Evolutionary conservation across 2,797 vertebrate genomes (phyloP).

Genomic region (Okamejei kenojei): DNA sequence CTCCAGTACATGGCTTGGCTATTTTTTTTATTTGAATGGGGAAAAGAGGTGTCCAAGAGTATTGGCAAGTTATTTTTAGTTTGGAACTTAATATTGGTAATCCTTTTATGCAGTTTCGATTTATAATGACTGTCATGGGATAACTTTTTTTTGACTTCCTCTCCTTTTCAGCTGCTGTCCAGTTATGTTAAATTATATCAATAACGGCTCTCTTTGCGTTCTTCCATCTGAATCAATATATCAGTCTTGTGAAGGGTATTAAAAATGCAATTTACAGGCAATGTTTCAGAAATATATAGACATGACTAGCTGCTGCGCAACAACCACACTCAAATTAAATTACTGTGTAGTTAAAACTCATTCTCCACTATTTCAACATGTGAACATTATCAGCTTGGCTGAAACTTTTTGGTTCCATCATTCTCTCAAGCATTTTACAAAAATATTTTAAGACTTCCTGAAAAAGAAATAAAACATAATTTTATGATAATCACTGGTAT

Average conservation of each 20-base stretch:
- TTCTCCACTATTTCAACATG: not conserved
- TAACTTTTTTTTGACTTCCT: not conserved
- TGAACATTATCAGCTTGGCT: not conserved
- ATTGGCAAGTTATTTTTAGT: not conserved
- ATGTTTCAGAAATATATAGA: not conserved
- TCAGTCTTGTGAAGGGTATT: not conserved
- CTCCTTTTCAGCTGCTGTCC: not conserved
- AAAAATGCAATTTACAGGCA: not conserved
- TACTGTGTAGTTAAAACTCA: not conserved
- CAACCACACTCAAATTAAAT: not conserved
- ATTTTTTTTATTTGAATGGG: not conserved
- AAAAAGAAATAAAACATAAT: not conserved
- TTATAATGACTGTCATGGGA: not conserved
- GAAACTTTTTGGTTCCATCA: not conserved
- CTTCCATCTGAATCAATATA: not conserved
- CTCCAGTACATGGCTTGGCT: not conserved
- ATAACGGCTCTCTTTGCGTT: not conserved
- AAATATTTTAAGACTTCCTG: not conserved
- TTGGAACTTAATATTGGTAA: not conserved
- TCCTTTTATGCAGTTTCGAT: not conserved
- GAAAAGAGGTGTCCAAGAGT: not conserved
- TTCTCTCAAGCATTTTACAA: not conserved
- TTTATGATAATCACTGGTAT: not conserved
- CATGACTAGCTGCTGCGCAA: not conserved
- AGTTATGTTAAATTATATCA: not conserved